Base-by-base conservation (phyloP, 2,888 invertebrate species). In the Monoplex corrugatus region DNA sequence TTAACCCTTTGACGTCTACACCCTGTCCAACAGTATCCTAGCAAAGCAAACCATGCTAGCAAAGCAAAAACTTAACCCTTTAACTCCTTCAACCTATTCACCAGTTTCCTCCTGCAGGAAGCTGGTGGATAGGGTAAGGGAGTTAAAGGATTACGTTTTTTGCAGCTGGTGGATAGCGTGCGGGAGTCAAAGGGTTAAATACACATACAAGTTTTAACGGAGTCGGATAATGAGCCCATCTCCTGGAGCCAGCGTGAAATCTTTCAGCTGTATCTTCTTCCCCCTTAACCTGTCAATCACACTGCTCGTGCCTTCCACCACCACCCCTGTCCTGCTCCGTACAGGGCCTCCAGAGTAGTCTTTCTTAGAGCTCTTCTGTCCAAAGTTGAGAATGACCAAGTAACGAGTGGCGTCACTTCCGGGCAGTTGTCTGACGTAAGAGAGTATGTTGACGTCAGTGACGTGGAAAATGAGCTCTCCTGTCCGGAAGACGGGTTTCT, bases 361-460 rank as follows among this genome's bases (percentile, higher is more conserved):
- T 38, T 92, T 91, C 43, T 87, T 90, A 38, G 89, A 89, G n/a
- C 44, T 38, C 44, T 38, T n/a, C 68, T 88, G 86, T 10, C 90
- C 90, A 19, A 90, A 87, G 87, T 90, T 89, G 32, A 90, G 86
- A n/a, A 87, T 86, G 13, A 90, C 90, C 3, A 90, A 85, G 82
- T 90, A 90, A 32, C 89, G 88, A 0, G 68, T 35, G n/a, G n/a
- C n/a, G n/a, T 83, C 35, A 84, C 80, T 80, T n/a, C 43, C 57
- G 32, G 63, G 28, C 8, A 68, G 40, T 23, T 86, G 91, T 40
- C 93, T 89, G n/a, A 93, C 90, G 89, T 93, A 94, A 13, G 94
- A 93, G 85, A 93, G 90, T 32, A 94, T 89, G 89, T 93, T 89
- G 23, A 92, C 89, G n/a, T 92, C 91, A 86, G 92, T 91, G 50